Base-by-base conservation (phyloP, 2,888 invertebrate species). In the Sylvicola fuscatus region DNA sequence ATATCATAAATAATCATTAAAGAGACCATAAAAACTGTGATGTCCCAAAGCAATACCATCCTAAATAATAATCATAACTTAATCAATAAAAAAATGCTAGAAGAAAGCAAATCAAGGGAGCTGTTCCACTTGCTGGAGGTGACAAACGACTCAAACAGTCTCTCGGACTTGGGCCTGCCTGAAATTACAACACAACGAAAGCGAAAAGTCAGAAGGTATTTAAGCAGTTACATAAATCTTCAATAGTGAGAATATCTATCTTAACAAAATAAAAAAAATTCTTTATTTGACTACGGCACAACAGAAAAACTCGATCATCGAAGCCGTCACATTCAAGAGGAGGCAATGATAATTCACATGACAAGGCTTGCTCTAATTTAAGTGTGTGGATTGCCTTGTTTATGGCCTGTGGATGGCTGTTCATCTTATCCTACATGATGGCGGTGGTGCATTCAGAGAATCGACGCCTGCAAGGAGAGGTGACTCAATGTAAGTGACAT, bases 71-170 rank as follows among this genome's bases (percentile, higher is more conserved):
- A 21, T 21, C 21, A 8, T 21, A 21, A 21, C 8, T 21, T 21
- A 21, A 21, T 21, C 21, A 21, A 21, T 8, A 21, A 21, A 21
- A 21, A 21, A 21, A 21, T 21, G 21, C 21, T n/a, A n/a, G n/a
- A n/a, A n/a, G n/a, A 21, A 21, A 29, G 29, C 29, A 32, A 7
- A 3, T 6, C n/a, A 12, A 72, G 70, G 49, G 72, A 72, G 58
- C 68, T 68, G 43, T 70, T 70, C 50, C 67, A 72, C 45, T 62
- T 73, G 32, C 51, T 73, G 47, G 70, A 70, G 47, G 51, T 70
- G 41, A 65, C 70, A 35, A 70, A 68, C 39, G 68, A 69, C 41
- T 69, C 66, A 42, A 69, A 67, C 31, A 41, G 40, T 27, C 29
- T 44, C 12, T 42, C 44, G 3, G 44, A 44, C 35, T 30, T 44